Base-by-base conservation (phyloP, 2,797 vertebrate genomes). In the Rhadinocentrus ornatus region DNA sequence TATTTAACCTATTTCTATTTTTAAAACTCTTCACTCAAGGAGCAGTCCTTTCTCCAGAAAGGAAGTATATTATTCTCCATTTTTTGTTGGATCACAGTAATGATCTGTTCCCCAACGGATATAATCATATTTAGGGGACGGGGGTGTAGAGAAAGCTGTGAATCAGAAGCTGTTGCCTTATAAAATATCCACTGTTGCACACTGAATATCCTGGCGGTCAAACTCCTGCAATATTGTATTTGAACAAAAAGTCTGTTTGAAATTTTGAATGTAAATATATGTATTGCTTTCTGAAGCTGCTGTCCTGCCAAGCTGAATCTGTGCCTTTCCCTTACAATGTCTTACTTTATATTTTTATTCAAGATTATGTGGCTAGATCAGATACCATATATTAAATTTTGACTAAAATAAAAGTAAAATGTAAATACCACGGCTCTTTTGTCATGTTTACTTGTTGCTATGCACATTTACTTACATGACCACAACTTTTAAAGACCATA, bases 281-380 rank as follows among this genome's bases (percentile, higher is more conserved):
- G 54, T 88, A 65, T 85, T 88, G 82, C 89, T 91, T 92, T 85
- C 84, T 84, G 29, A 93, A 87, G 93, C 93, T 93, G 92, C 89
- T 93, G 89, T 91, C 91, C 91, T 93, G 89, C 91, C 93, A 89
- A 87, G 92, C 88, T 88, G 87, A 93, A 89, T 92, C 91, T 93
- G 92, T 94, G 92, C 89, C 90, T 94, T 93, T 89, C 86, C 75
- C 73, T 83, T 69, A 80, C 55, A 78, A 86, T 86, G 87, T 93
- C 92, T 93, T 92, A 92, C 91, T 90, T 90, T 89, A 79, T 90
- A 89, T 90, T 91, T 91, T 81, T 90, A 87, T 69, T 86, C 77
- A 37, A 85, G 79, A 73, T 88, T 87, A 75, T 79, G 77, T 85
- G 79, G 80, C 72, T 89, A 88, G 83, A 88, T 87, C 73, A 73